Base-by-base conservation (phyloP, 1,140 invertebrate genomes). In the Trissolcus basalis region DNA sequence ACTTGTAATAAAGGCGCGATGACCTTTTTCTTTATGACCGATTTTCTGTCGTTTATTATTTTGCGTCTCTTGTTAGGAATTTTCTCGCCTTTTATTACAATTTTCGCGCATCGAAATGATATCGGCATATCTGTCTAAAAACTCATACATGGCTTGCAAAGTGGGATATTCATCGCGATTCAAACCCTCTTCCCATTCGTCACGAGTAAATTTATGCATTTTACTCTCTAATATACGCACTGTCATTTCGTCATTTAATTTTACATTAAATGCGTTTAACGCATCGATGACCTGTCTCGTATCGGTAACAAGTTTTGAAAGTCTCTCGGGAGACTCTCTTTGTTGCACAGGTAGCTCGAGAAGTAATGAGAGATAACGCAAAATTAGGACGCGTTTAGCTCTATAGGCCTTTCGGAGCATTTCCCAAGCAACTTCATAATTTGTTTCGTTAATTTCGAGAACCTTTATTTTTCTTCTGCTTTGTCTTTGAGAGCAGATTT, bases 401-500 rank as follows among this genome's bases (percentile, higher is more conserved):
- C 10, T 35, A 45, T 61, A 61, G 4, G 58, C 4, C 12, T 19
- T 16, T 2, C 36, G 12, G 13, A 72, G 35, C 1, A 41, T 47
- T 32, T 55, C 13, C 59, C 60, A 65, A 13, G 60, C 60, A 0
- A n/a, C 15, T 9, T 48, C 41, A 33, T 53, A 65, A 53, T 73
- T 73, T 10, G 50, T 35, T 7, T 53, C 54, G n/a, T 19, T 53
- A 13, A 53, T 50, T 7, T 39, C 33, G 3, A 65, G 36, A 15
- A 39, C 41, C 15, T 53, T 36, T 14, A 73, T 39, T 15, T 54
- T 33, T 73, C 41, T 13, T 5, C 48, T 10, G 61, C 49, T 15
- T 74, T 49, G 11, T 44, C 55, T 7, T 19, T 55, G 7, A 74
- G 8, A 1, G 51, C 19, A n/a, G 3, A 4, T 39, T 39, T 39